Conservation (phyloP, 2,888 invertebrate species). For the Ophion ventricosus region DNA sequence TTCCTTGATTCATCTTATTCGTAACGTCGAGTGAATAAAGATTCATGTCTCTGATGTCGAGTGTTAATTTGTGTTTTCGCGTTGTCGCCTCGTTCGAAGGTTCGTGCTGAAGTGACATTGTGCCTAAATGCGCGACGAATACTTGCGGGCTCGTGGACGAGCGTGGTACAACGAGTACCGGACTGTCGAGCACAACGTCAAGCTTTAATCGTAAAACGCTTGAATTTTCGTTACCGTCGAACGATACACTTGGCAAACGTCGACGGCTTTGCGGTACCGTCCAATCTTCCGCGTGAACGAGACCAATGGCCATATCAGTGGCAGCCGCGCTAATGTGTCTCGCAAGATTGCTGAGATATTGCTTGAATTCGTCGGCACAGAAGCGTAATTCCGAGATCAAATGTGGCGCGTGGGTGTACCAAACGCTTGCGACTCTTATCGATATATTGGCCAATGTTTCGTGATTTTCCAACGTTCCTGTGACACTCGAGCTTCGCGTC, state of each 20-base stretch:
- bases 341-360: conserved; percentile 93
- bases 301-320: conserved; percentile 95
- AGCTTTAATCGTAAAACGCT: conserved; percentile 84
- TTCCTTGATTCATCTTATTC: conserved; percentile 73
- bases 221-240: conserved; percentile 82
- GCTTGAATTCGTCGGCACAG: conserved; percentile 95
- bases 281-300: conserved; percentile 89
- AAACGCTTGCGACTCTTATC: conserved; percentile 85
- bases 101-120: conserved; percentile 87
- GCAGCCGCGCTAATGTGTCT: conserved; percentile 95
- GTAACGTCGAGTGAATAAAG: conserved; percentile 90
- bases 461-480: conserved; percentile 68
- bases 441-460: conserved; percentile 80
- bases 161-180: conserved; percentile 94
- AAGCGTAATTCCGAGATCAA: conserved; percentile 93
- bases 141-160: conserved; percentile 91
- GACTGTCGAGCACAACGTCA: conserved; percentile 93
- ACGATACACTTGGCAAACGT: conserved; percentile 82
- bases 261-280: conserved; percentile 83
- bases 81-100: conserved; percentile 73
- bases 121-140: conserved; percentile 95
- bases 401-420: conserved; percentile 96
- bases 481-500: conserved; percentile 76
- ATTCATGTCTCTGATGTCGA: conserved; percentile 94
- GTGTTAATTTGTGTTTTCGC: conserved; percentile 76